phyloP scores from a whole-genome alignment of 2,888 invertebrate species.

The Caenorhabditis sinica region DNA sequence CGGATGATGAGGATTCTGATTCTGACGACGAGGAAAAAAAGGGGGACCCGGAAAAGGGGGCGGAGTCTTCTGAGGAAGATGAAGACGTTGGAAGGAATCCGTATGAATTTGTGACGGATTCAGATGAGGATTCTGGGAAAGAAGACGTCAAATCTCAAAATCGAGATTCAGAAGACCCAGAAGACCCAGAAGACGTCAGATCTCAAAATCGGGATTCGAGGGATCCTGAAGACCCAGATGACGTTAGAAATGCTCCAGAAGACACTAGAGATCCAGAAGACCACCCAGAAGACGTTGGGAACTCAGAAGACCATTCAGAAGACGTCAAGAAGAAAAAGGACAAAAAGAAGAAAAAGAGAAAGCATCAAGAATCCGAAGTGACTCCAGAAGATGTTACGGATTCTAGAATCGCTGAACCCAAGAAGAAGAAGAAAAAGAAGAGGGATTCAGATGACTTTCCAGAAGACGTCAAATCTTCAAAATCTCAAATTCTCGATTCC shows the following conservation, averaged over 20 bases:
- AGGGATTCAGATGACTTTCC: background rate
- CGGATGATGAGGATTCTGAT: background rate
- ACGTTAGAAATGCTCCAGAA: background rate
- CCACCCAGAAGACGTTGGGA: background rate
- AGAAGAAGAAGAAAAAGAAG: background rate
- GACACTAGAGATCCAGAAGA: conserved; percentile 4
- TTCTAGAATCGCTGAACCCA: background rate
- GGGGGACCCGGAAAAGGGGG: background rate
- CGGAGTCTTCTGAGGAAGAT: background rate
- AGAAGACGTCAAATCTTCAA: background rate
- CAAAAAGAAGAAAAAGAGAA: background rate
- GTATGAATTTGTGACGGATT: too few species aligned
- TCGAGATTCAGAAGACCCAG: conserved; percentile 3
- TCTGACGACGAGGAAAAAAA: background rate
- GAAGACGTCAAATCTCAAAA: background rate
- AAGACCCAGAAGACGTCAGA: conserved; percentile 1
- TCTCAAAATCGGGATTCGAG: background rate
- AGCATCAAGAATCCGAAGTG: background rate
- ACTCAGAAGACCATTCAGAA: conserved; percentile 11
- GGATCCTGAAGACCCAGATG: conserved; percentile 10
- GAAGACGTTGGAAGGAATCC: too few species aligned
- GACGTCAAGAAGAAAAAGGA: background rate
- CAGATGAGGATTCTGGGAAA: too few species aligned
- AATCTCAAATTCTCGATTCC: background rate
- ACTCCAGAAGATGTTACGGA: background rate